Base-by-base conservation (phyloP, 2,113 vertebrate species). In the Eonycteris spelaea region DNA sequence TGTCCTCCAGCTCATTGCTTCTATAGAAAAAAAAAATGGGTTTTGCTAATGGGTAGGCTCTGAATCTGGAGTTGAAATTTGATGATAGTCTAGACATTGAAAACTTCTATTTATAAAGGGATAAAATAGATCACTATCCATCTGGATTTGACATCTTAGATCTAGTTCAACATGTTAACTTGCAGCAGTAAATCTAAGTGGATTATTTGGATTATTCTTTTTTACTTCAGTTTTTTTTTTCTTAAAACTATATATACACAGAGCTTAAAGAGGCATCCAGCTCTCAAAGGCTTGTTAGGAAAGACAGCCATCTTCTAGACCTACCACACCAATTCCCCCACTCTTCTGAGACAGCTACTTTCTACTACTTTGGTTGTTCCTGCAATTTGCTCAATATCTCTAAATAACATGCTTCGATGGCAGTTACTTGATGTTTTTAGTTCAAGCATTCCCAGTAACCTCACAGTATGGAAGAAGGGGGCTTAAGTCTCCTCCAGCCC, bases 161-260 rank as follows among this genome's bases (percentile, higher is more conserved):
- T 63, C 73, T 51, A 57, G 26, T n/a, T 24, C 33, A n/a, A 40
- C 21, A 1, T 73, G 22, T 53, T 45, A 48, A 84, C 70, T 57
- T 80, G 22, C 22, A 63, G 48, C 45, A 61, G 45, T 74, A 93
- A 79, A 88, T 93, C 35, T 79, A 89, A 84, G 45, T 77, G 22
- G 13, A 33, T 85, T 73, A 68, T 73, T 48, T 86, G 8, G 75
- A 30, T 55, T 74, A 45, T 67, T 38, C 24, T 26, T 70, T 86
- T 80, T 40, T 82, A 73, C 45, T 84, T 96, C 57, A 22, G 22
- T 35, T 70, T 89, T 85, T 22, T 70, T 93, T 89, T 89, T 90
- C 71, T 75, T 86, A 57, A 83, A 77, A 15, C 70, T 91, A 40
- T 22, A 73, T 13, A 68, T 53, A 11, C 38, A 28, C 45, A 79